These are phyloP conservation scores for Baronia brevicornis DNA, from an alignment of 2,888 invertebrate genomes.

Conservation along the genomic window DNA sequence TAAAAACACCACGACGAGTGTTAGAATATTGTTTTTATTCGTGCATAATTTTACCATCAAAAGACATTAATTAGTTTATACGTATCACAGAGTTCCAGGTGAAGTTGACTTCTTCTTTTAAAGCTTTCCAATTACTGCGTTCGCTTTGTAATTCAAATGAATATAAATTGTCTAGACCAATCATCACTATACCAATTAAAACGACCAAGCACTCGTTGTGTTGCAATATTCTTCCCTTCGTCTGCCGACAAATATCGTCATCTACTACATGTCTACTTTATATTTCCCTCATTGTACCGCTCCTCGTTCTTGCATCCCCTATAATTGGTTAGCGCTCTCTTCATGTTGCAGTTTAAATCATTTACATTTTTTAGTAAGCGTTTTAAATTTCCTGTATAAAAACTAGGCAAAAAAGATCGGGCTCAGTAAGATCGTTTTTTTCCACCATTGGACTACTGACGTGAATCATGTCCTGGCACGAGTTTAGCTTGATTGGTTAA, in stretches of 20 bases:
- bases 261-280: slow-evolving; percentile 15
- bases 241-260: slow-evolving; percentile 17
- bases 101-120: slow-evolving; percentile 20
- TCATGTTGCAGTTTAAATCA: slow-evolving; percentile 8
- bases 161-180: slow-evolving; percentile 27
- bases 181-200: slow-evolving; percentile 37
- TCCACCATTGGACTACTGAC: too few relatives aligned
- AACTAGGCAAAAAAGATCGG: too few relatives aligned
- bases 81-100: slow-evolving; percentile 17
- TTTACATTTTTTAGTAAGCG: too few relatives aligned
- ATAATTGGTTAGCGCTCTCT: slow-evolving; percentile 10
- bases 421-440: too few relatives aligned
- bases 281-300: slow-evolving; percentile 12
- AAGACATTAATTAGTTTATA: too few relatives aligned
- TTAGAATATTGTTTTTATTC: too few relatives aligned
- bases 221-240: slow-evolving; percentile 21
- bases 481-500: too few relatives aligned
- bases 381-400: too few relatives aligned
- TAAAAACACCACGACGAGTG: too few relatives aligned
- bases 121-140: slow-evolving; percentile 56
- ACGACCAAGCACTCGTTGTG: slow-evolving; percentile 40
- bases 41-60: too few relatives aligned
- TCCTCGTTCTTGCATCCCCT: slow-evolving; percentile 11
- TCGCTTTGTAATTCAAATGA: slow-evolving; percentile 43
- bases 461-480: too few relatives aligned